phyloP scores from a whole-genome alignment of 1,140 invertebrate genomes.

The Hyles vespertilio region DNA sequence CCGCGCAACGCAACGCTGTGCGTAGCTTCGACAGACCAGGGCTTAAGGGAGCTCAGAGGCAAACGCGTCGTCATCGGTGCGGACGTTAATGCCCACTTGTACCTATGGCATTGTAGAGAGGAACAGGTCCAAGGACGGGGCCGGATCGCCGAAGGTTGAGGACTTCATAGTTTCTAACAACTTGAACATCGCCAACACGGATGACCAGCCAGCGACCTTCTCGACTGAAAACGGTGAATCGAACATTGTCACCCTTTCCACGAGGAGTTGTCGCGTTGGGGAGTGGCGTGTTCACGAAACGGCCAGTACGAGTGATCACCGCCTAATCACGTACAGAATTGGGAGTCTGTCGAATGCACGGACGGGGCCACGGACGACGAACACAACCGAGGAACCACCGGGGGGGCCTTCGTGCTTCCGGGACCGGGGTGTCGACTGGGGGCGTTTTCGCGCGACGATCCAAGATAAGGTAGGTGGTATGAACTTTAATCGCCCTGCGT shows the following conservation, averaged over 20 bases:
- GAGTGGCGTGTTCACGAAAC: background rate
- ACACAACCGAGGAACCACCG: no score
- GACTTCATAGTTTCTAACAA: conserved; percentile 12
- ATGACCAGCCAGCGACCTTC: conserved; percentile 26
- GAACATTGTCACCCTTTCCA: no score
- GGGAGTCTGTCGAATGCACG: no score
- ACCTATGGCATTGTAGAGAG: conserved; percentile 23
- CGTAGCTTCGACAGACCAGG: no score
- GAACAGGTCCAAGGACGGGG: conserved; percentile 19
- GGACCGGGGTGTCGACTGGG: conserved; percentile 17
- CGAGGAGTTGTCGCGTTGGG: no score
- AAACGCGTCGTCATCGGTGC: conserved; percentile 10
- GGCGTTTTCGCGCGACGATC: conserved; percentile 4
- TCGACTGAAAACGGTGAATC: background rate
- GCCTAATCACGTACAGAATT: conserved; percentile 15
- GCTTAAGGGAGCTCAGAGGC: no score
- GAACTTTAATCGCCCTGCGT: background rate
- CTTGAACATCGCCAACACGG: conserved; percentile 8
- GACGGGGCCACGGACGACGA: background rate
- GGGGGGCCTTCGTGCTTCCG: conserved; percentile 4
- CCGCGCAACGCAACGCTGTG: no score
- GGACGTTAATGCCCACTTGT: conserved; percentile 32
- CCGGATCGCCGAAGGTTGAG: conserved; percentile 11
- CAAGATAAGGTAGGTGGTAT: conserved; percentile 15
- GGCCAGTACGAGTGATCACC: conserved; percentile 27